Evolutionary conservation across 2,797 vertebrate species (phyloP), one percentile per base, ranked within the genome.

Genomic region (Poecile montanus): DNA sequence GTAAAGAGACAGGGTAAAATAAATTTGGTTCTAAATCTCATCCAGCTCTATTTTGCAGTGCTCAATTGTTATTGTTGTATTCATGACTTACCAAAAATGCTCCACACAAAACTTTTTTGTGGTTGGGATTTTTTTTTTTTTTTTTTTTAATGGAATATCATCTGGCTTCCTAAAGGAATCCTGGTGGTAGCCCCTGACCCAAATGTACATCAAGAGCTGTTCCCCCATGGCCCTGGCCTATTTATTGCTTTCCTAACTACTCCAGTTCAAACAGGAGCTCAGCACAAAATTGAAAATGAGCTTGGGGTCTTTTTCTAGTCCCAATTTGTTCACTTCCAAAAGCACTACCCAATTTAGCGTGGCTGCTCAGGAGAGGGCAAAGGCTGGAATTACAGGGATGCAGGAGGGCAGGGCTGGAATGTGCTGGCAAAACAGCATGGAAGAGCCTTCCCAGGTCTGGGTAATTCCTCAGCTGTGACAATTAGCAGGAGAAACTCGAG

Each of bases 211-310:
- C 89, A 15, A 73, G 93, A 65, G 81, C 86, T 80, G 88, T 92
- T 96, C 95, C 97, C 97, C 97, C 76, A 94, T 96, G 96, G 96
- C 93, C 95, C 96, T 97, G 95, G 93, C 96, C 97, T 97, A 97
- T 96, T 97, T 97, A 96, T 94, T 94, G 95, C 93, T 72, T 97
- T 96, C 88, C 95, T 95, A 62, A 96, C 78, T 34, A 36, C 93
- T 95, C 5, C 77, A 68, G 85, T 51, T 97, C 95, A 91, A 89
- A 57, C 6, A 81, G 93, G 90, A 93, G 91, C 95, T 97, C 93
- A 13, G 95, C 92, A 95, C 96, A 94, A 97, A 94, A 97, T 91
- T 68, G 95, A 91, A 97, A 97, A 97, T 97, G 97, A 97, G 95
- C 96, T 96, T 78, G 94, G 96, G 92, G 95, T 96, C 93, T 77